Percentiles rank a stretch among this genome's conserved stretches.
These are phyloP conservation scores for Hyposoter didymator DNA, from an alignment of 2,888 invertebrate species.

Conservation along the genomic window DNA sequence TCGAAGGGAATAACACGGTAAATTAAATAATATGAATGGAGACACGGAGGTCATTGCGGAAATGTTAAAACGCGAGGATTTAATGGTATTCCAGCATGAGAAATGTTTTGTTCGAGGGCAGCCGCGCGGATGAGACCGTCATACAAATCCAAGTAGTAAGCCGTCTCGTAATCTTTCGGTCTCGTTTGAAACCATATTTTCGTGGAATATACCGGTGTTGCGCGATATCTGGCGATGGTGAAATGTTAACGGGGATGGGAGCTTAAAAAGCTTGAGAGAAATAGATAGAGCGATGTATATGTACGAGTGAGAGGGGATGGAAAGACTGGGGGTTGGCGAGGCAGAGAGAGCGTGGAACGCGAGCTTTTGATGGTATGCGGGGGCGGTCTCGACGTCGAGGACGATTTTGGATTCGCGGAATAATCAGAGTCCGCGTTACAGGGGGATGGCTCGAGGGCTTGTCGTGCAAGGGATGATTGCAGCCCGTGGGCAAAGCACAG, in stretches of 20 bases:
- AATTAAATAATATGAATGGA: conserved; percentile 12
- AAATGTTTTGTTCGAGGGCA: conserved; percentile 7
- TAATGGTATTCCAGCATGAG: background rate
- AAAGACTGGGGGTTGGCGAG: background rate
- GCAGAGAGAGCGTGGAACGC: conserved; percentile 47
- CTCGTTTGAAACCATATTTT: conserved; percentile 79
- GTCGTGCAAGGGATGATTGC: conserved; percentile 78
- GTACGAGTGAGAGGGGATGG: conserved; percentile 30
- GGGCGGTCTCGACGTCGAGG: conserved; percentile 67
- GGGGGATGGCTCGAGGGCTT: conserved; percentile 68
- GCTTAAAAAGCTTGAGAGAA: conserved; percentile 14
- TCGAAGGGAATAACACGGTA: background rate
- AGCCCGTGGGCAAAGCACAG: conserved; percentile 75
- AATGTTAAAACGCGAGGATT: conserved; percentile 38
- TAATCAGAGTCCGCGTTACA: conserved; percentile 59
- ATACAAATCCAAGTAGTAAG: conserved; percentile 77
- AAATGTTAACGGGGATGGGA: background rate
- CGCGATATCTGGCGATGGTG: conserved; percentile 57
- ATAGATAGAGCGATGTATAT: background rate
- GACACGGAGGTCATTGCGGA: conserved; percentile 4
- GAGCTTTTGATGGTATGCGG: conserved; percentile 29
- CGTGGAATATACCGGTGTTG: conserved; percentile 69
- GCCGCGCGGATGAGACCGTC: conserved; percentile 52
- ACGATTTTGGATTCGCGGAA: conserved; percentile 74
- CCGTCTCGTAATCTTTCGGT: conserved; percentile 78